Evolutionary conservation across 2,113 vertebrate genomes (phyloP), one percentile per base, ranked within the genome.

Genomic region (Cinclus cinclus): DNA sequence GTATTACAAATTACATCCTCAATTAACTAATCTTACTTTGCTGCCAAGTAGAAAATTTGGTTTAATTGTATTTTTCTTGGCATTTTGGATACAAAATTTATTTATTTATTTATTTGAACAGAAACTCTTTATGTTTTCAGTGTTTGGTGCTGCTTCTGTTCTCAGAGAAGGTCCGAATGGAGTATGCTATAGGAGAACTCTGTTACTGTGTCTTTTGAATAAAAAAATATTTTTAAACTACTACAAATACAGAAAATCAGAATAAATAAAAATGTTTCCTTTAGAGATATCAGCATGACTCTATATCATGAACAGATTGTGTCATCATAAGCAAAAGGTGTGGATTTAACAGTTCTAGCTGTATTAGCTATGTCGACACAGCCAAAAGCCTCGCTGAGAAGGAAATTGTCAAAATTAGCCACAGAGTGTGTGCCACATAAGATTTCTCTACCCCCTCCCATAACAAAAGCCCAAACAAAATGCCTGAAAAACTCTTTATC

Each of bases 401-500:
- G 33, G 77, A 80, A 83, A 70, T 19, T 22, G 9, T 70, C 22
- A 65, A 73, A 83, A 58, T 42, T 44, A 79, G 41, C 15, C 62
- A 37, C 3, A 8, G 14, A 33, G 3, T 52, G 24, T 39, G 27
- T 27, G 70, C 52, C 21, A 41, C 6, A 7, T 7, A 35, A 50
- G 6, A 73, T 44, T 71, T 68, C 14, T 77, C 33, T 59, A 10
- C 8, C 3, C 6, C 0, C 0, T 25, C 4, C 7, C 8, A 24
- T 13, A 39, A 11, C 4, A 56, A 82, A 91, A 75, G 6, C 3
- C 3, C 22, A 62, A 0, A 1, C 4, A 35, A 56, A 37, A 44
- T 56, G 8, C 10, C 39, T 64, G 69, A 78, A 87, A 55, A 90
- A 3, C 9, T 24, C 11, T 39, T 53, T 31, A 24, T 31, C 42